Base-by-base conservation (phyloP, 2,113 vertebrate genomes). In the Caracal caracal region DNA sequence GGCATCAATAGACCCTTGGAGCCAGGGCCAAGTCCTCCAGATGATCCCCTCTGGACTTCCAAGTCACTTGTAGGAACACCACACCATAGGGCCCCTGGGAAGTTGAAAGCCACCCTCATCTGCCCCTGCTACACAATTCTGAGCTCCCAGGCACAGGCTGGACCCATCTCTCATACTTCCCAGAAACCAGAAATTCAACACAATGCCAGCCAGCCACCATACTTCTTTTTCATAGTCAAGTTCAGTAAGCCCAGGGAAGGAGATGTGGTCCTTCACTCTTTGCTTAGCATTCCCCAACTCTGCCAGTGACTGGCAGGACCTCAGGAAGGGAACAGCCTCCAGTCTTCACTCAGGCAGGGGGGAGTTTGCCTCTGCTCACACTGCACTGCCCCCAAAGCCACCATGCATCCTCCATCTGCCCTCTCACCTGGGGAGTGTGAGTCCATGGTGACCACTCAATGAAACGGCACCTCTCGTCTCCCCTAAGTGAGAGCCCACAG, bases 391-490 rank as follows among this genome's bases (percentile, higher is more conserved):
- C 30, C 4, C 37, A 40, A 61, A 10, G 30, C 47, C 66, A 33
- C 20, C 8, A 30, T 1, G 9, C 11, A 2, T 13, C 19, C 13
- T 61, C 33, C 24, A 19, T 12, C 26, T 30, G 22, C 9, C 51
- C 10, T 80, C 26, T 33, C 2, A 3, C 30, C 19, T 6, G 16
- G 61, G 28, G 6, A 78, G 40, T 15, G 40, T 8, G 7, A 30
- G 12, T 49, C 35, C 16, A 28, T 16, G 4, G 0, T 2, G 47
- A 12, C 2, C 33, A 17, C 1, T 37, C 56, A 47, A 7, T 47
- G 53, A 51, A 24, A 15, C 0, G 26, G 10, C 22, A 90, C 2
- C 33, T 91, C 3, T 5, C 26, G 16, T 33, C n/a, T 70, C 10
- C 20, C 1, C 51, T 49, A 3, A 70, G 35, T 10, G 30, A 65